phyloP scores from a whole-genome alignment of 2,113 vertebrate species.

The Malurus elegans region DNA sequence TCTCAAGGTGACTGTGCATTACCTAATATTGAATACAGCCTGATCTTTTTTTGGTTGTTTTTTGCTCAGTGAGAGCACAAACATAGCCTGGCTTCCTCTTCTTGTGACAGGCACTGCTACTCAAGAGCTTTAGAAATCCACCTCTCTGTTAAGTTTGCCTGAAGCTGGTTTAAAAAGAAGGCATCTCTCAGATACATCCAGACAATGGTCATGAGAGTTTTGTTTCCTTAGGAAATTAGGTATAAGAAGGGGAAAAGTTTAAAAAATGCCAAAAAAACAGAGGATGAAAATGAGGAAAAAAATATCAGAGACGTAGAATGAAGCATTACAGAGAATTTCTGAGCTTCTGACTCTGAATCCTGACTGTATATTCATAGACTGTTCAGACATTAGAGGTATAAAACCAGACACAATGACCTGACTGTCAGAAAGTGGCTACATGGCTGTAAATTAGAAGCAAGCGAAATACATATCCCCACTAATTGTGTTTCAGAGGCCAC shows the following conservation, averaged over 20 bases:
- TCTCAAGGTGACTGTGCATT: background rate
- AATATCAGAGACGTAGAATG: background rate
- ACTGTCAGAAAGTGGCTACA: background rate
- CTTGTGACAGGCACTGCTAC: background rate
- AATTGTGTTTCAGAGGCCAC: background rate
- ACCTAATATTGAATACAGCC: background rate
- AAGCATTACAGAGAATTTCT: background rate
- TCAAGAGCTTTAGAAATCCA: background rate
- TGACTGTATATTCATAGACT: rapidly evolving
- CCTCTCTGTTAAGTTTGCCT: background rate
- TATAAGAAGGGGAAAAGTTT: background rate
- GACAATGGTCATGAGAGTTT: background rate
- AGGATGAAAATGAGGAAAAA: too few species aligned
- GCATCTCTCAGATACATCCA: background rate
- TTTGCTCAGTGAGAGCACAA: background rate
- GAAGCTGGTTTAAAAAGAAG: background rate
- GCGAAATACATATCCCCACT: background rate
- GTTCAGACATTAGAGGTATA: background rate
- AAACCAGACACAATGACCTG: background rate
- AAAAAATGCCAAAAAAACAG: background rate
- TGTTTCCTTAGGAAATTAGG: background rate
- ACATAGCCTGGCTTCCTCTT: background rate
- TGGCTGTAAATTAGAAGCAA: background rate
- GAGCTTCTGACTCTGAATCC: background rate
- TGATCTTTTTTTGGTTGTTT: background rate